phyloP scores from a whole-genome alignment of 2,888 invertebrate species.

The Theretra japonica region DNA sequence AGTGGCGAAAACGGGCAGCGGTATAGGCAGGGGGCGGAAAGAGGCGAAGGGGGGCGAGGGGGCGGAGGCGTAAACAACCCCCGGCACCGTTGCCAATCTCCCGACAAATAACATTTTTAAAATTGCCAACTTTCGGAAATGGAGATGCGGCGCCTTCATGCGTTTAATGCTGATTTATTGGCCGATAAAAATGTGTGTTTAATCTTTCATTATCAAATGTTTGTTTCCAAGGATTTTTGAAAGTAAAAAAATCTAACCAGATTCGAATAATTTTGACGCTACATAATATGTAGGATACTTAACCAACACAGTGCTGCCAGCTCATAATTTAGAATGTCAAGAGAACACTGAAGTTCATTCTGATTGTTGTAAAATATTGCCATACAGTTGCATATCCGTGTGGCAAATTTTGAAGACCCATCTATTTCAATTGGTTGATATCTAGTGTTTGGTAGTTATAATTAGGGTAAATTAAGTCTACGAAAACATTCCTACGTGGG shows the following conservation, averaged over 20 bases:
- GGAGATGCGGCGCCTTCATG: constrained; percentile 29
- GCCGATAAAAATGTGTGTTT: constrained; percentile 2
- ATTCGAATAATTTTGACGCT: background rate
- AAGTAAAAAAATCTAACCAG: background rate
- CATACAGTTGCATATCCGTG: too few species aligned
- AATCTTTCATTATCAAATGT: background rate
- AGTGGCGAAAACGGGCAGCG: constrained; percentile 13
- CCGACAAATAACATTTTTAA: constrained; percentile 41
- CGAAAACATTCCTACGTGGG: too few species aligned
- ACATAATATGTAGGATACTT: too few species aligned
- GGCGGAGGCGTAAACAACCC: constrained; percentile 34
- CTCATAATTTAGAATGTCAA: too few species aligned
- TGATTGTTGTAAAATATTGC: too few species aligned
- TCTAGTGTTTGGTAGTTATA: too few species aligned
- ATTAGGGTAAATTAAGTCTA: too few species aligned
- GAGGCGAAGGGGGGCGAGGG: constrained; percentile 10
- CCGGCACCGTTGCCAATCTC: constrained; percentile 33
- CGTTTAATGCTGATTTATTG: constrained; percentile 37
- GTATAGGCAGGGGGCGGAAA: background rate
- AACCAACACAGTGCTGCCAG: too few species aligned
- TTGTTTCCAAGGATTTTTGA: background rate
- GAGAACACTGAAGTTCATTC: too few species aligned
- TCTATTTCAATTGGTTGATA: too few species aligned
- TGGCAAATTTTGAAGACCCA: too few species aligned
- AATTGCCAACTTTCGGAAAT: constrained; percentile 40